Evolutionary conservation across 2,888 invertebrate species (phyloP).

Genomic region (Noctua fimbriata): DNA sequence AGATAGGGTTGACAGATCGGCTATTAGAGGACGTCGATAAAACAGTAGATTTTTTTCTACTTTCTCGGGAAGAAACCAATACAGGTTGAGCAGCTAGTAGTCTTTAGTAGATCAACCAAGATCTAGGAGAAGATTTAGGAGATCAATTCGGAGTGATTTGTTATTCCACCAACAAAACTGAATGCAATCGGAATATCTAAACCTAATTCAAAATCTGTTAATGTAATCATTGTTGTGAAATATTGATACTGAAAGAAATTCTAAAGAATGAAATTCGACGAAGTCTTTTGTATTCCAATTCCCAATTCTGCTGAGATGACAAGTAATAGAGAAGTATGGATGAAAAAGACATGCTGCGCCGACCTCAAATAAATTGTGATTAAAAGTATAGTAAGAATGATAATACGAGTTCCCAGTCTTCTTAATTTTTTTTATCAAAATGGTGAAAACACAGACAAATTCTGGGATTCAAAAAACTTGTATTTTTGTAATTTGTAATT

Average conservation of each 20-base stretch:
- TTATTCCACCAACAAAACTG: not conserved
- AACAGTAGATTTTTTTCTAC: not conserved
- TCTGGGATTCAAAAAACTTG: no score
- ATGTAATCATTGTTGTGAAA: not conserved
- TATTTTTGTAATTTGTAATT: no score
- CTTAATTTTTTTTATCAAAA: not conserved
- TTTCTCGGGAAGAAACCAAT: not conserved
- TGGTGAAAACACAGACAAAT: not conserved
- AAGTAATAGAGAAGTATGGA: not conserved
- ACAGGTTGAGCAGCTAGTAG: not conserved
- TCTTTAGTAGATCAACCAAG: not conserved
- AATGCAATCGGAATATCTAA: not conserved
- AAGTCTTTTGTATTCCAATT: not conserved
- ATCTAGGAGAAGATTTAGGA: no score
- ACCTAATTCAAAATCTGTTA: not conserved
- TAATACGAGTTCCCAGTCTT: not conserved
- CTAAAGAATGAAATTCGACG: not conserved
- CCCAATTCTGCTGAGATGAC: not conserved
- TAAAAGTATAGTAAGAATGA: not conserved
- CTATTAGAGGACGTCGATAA: slow-evolving; percentile 24
- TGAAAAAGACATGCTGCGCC: not conserved
- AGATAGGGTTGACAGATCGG: slow-evolving; percentile 53
- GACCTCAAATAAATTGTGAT: not conserved
- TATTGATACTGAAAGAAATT: not conserved
- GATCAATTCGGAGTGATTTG: no score